Evolutionary conservation across 2,888 invertebrate genomes (phyloP).

Genomic region (Acholoe squamosa): DNA sequence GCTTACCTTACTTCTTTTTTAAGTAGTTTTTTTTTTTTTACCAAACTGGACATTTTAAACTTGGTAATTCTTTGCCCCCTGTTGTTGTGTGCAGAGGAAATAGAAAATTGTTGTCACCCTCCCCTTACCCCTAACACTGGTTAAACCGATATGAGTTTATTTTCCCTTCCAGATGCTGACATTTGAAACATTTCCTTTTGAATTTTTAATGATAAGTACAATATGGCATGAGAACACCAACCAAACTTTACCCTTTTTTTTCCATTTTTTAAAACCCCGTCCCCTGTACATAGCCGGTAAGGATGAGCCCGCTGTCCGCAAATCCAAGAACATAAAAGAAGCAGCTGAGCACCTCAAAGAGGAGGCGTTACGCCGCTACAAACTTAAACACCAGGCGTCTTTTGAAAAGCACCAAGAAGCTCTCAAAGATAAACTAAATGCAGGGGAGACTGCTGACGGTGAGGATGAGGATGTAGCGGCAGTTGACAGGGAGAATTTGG

Average conservation of each 20-base stretch:
- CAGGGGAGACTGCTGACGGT: background rate
- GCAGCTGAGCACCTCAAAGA: conserved; percentile 61
- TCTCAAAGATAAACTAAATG: background rate
- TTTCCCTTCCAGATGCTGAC: background rate
- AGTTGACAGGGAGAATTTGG: background rate
- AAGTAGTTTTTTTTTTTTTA: too few species aligned
- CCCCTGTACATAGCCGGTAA: background rate
- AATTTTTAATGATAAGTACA: background rate
- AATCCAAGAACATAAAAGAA: conserved; percentile 61
- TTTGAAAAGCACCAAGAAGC: conserved; percentile 32
- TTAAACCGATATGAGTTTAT: background rate
- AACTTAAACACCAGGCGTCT: conserved; percentile 61
- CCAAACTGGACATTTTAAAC: too few species aligned
- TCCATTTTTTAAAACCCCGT: background rate
- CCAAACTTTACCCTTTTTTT: background rate
- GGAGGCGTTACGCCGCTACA: conserved; percentile 66
- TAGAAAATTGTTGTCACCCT: too few species aligned
- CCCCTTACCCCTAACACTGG: background rate
- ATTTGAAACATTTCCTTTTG: background rate
- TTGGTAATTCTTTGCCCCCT: too few species aligned
- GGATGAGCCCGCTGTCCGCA: background rate
- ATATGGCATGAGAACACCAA: background rate
- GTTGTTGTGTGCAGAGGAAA: too few species aligned
- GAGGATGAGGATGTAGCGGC: background rate
- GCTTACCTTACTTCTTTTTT: too few species aligned